Evolutionary conservation across 2,113 vertebrate genomes (phyloP).

Genomic region (Microtus montanus): DNA sequence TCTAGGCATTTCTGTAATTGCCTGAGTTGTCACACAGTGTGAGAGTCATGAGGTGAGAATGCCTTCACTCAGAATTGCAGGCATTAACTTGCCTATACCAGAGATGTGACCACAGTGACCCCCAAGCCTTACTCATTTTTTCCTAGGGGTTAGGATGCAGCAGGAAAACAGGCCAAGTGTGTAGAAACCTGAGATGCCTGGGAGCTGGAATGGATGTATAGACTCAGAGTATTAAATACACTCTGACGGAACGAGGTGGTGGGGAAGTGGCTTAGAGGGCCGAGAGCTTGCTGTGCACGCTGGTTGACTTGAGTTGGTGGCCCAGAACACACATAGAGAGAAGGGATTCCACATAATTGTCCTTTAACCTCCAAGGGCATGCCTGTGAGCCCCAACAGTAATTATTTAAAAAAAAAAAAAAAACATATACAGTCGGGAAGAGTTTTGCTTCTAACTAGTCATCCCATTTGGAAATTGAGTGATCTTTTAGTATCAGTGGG

Average conservation of each 20-base stretch:
- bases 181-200: background rate
- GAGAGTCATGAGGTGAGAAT: background rate
- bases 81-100: background rate
- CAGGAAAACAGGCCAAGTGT: conserved; percentile 12
- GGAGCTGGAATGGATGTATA: background rate
- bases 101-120: background rate
- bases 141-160: background rate
- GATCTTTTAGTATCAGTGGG: background rate
- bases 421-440: background rate
- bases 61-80: background rate
- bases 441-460: background rate
- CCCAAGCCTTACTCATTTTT: background rate
- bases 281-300: background rate
- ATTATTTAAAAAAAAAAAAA: background rate
- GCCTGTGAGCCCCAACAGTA: background rate
- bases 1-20: background rate
- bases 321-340: background rate
- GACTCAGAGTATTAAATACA: background rate
- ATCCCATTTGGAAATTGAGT: conserved; percentile 7
- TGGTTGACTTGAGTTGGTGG: background rate
- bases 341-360: background rate
- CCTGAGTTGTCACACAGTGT: background rate
- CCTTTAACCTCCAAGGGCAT: background rate
- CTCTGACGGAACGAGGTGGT: background rate
- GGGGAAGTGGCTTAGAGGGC: background rate